phyloP scores from a whole-genome alignment of 2,888 invertebrate species.

The Ophion ventricosus region DNA sequence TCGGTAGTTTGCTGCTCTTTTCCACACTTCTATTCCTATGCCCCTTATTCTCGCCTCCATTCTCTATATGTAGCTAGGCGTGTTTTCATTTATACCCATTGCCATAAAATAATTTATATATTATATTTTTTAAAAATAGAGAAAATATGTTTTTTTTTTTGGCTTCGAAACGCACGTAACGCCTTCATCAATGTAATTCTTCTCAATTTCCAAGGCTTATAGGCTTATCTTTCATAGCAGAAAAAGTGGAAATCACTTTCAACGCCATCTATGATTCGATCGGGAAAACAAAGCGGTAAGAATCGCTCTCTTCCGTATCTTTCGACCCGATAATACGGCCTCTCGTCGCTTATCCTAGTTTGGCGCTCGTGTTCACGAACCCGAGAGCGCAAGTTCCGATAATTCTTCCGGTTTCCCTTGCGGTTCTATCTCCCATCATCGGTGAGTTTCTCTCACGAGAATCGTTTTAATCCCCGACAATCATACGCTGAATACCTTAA shows the following conservation, averaged over 20 bases:
- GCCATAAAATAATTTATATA: too few species aligned
- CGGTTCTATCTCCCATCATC: slow-evolving; percentile 67
- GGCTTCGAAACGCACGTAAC: too few species aligned
- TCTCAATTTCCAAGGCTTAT: neutral
- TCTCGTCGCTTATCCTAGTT: slow-evolving; percentile 19
- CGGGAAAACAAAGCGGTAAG: neutral
- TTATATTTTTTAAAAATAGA: too few species aligned
- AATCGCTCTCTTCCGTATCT: slow-evolving; percentile 4
- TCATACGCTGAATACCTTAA: neutral
- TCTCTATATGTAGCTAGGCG: too few species aligned
- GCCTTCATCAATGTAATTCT: too few species aligned
- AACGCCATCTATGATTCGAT: neutral
- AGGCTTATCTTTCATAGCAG: neutral
- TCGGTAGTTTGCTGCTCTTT: too few species aligned
- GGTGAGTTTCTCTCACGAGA: slow-evolving; percentile 71
- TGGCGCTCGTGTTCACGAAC: slow-evolving; percentile 19
- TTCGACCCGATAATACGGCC: neutral
- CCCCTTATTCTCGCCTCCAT: too few species aligned
- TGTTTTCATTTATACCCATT: too few species aligned
- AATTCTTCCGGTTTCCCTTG: slow-evolving; percentile 73
- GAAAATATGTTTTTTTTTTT: too few species aligned
- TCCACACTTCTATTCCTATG: too few species aligned
- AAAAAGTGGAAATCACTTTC: neutral
- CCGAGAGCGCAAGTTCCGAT: slow-evolving; percentile 15
- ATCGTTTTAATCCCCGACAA: slow-evolving; percentile 68